Evolutionary conservation across 2,888 invertebrate genomes (phyloP), one percentile per base, ranked within the genome.

Genomic region (Ophioninae sp.): DNA sequence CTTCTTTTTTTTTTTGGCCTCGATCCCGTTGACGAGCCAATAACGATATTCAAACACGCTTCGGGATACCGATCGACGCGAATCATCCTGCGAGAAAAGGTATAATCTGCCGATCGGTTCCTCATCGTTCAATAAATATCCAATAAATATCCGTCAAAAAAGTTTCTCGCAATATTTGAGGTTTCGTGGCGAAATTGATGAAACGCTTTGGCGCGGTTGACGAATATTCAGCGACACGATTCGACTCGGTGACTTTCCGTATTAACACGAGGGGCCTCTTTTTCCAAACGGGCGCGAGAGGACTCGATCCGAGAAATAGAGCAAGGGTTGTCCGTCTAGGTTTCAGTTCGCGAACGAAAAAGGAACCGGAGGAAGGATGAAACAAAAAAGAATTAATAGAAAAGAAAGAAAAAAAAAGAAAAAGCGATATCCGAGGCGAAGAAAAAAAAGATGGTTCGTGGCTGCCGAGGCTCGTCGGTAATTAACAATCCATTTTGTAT

Each of bases 401-500:
- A 79, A 50, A 50, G 30, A 69, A 77, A n/a, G n/a, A n/a, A n/a
- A n/a, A n/a, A n/a, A n/a, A n/a, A n/a, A n/a, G n/a, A n/a, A n/a
- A n/a, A n/a, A n/a, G n/a, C n/a, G n/a, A n/a, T n/a, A n/a, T n/a
- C n/a, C n/a, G n/a, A n/a, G n/a, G n/a, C n/a, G n/a, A n/a, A n/a
- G n/a, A 62, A 72, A 44, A 69, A 70, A 65, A 64, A 37, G 39
- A 85, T 68, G 21, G 79, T 74, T 67, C 62, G 79, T 70, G 81
- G 64, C 79, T 81, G 82, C 81, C 72, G 72, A 62, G 76, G 83
- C 82, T 82, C 84, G 86, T 85, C 86, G 87, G 89, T 91, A 91
- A 91, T 92, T 92, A 92, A 91, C 91, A 91, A 92, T 92, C 90
- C 92, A 91, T 91, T 92, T 92, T 91, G 92, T 91, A 91, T 92